Conservation (phyloP, 2,797 vertebrate genomes). For the Oreortyx pictus region DNA sequence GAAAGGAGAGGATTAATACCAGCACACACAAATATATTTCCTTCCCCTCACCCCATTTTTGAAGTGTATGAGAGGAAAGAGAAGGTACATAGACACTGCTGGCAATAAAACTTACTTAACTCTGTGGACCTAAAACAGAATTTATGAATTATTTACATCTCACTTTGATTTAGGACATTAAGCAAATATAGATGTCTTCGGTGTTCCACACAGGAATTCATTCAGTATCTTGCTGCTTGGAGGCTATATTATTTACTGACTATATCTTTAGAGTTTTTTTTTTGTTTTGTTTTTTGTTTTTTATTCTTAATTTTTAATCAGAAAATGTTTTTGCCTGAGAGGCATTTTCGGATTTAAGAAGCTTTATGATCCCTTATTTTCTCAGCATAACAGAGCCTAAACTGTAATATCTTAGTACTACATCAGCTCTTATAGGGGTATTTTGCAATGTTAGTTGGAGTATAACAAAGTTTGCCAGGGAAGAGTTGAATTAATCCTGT, state of each 20-base stretch:
- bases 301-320: not conserved
- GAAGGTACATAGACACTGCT: not conserved
- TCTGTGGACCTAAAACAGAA: not conserved
- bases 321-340: not conserved
- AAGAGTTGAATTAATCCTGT: constrained; percentile 24
- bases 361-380: constrained; percentile 34
- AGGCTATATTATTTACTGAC: not conserved
- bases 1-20: not conserved
- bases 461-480: constrained; percentile 3
- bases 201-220: not conserved
- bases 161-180: not conserved
- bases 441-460: not conserved
- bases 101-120: not conserved
- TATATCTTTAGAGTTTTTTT: not conserved
- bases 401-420: not conserved
- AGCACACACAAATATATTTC: not conserved
- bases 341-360: constrained; percentile 14
- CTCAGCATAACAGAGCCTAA: not conserved
- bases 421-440: constrained; percentile 5
- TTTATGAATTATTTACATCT: not conserved
- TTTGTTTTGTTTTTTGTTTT: not conserved
- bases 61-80: not conserved
- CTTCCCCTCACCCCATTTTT: not conserved
- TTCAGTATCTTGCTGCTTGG: not conserved
- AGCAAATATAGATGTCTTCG: not conserved